Evolutionary conservation across 2,888 invertebrate genomes (phyloP).

Genomic region (Melangyna quadrimaculata): DNA sequence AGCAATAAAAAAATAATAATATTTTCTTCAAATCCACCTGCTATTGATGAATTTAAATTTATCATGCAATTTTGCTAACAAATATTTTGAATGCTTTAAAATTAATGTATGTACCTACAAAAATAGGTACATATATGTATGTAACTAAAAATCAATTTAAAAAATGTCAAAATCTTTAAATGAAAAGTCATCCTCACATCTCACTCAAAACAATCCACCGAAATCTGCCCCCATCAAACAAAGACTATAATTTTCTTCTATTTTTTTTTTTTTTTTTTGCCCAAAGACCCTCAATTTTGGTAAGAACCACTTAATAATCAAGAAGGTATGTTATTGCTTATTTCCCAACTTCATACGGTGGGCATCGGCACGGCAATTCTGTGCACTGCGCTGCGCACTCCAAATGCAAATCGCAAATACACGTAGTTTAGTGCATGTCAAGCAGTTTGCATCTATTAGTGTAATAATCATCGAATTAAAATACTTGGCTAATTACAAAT

Average conservation of each 20-base stretch:
- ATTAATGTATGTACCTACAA: too few relatives aligned
- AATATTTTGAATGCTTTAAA: too few relatives aligned
- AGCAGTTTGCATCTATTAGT: slow-evolving; percentile 68
- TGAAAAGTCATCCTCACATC: background rate
- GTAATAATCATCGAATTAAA: slow-evolving; percentile 71
- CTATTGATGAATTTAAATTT: background rate
- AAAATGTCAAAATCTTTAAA: background rate
- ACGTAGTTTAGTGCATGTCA: slow-evolving; percentile 61
- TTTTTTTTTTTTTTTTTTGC: too few relatives aligned
- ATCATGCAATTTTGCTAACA: background rate
- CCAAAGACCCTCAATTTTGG: slow-evolving; percentile 34
- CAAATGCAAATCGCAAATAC: slow-evolving; percentile 60
- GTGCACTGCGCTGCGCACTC: background rate
- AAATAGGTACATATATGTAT: too few relatives aligned
- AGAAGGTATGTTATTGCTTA: background rate
- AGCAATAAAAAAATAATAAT: background rate
- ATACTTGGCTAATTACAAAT: slow-evolving; percentile 69
- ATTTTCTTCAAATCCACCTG: background rate
- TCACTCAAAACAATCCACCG: background rate
- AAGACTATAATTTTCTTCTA: slow-evolving; percentile 31
- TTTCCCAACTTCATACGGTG: slow-evolving; percentile 20
- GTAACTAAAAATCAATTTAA: background rate
- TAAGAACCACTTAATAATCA: slow-evolving; percentile 62
- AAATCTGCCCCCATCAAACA: background rate
- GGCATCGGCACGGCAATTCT: too few relatives aligned